Base-by-base conservation (phyloP, 2,888 invertebrate genomes). In the Protula sp. region DNA sequence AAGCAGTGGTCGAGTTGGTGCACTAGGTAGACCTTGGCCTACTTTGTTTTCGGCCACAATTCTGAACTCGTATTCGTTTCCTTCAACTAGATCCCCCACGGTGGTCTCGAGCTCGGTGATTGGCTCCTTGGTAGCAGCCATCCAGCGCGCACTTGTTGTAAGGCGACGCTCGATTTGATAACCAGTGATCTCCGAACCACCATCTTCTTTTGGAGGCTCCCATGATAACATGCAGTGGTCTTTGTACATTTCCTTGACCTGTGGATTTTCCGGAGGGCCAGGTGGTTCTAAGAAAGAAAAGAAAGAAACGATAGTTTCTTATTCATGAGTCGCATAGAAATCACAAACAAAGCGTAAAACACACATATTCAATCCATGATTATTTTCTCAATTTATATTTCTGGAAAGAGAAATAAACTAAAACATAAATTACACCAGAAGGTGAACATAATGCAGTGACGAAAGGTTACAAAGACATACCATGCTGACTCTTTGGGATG, bases 111-210 rank as follows among this genome's bases (percentile, higher is more conserved):
- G 9, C 38, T 38, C 38, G 19, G 38, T 38, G 19, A 38, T 38
- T 9, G 38, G 9, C 19, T 9, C 38, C 38, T 38, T 38, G 38
- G 38, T 38, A 19, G 19, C 19, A 14, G 9, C 19, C 38, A 38
- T 19, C 38, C 38, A 38, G 38, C 38, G 38, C 19, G 9, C 19
- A 19, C 38, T 38, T 19, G 31, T 14, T 19, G 31, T 19, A 5
- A n/a, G 14, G 9, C 47, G n/a, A 5, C 57, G 14, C 30, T 57
- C 47, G 5, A 57, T 22, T n/a, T 57, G 26, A 26, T 57, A 55
- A 48, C 92, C 92, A 70, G 90, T 87, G 68, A 97, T 85, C 31
- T 94, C 92, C 54, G 94, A 90, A 59, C 95, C 95, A 64, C 95
- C 94, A 55, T 72, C 29, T 27, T 57, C 56, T 50, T 55, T 55